Evolutionary conservation across 2,888 invertebrate species (phyloP).

Genomic region (Clepsis dumicolana): DNA sequence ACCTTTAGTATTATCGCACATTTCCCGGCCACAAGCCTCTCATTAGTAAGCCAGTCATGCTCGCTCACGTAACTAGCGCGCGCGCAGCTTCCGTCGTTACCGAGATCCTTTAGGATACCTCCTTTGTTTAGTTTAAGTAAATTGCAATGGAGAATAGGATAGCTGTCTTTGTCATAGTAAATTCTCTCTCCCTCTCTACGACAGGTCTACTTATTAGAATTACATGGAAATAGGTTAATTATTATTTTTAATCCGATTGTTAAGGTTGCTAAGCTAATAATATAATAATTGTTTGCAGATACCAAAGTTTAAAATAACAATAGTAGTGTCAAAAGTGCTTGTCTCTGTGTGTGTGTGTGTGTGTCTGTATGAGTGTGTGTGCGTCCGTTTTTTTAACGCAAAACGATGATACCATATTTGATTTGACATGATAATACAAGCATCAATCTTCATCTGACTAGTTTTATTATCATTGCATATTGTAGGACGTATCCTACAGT

Average conservation of each 20-base stretch:
- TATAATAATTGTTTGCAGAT: too few species aligned
- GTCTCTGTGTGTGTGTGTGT: too few species aligned
- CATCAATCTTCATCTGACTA: not conserved
- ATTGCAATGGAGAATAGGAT: not conserved
- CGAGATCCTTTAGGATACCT: slow-evolving; percentile 20
- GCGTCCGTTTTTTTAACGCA: not conserved
- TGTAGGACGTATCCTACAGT: too few species aligned
- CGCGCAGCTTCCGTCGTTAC: slow-evolving; percentile 49
- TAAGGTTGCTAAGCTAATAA: too few species aligned
- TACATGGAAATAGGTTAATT: too few species aligned
- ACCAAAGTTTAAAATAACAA: too few species aligned
- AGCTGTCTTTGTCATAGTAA: not conserved
- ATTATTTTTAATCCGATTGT: too few species aligned
- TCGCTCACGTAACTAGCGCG: not conserved
- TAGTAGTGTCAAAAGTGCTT: too few species aligned
- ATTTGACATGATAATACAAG: too few species aligned
- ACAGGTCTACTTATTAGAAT: too few species aligned
- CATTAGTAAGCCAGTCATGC: slow-evolving; percentile 16
- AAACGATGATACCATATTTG: not conserved
- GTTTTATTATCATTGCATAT: not conserved
- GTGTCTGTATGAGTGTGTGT: too few species aligned
- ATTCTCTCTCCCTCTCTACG: too few species aligned
- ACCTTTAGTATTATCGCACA: not conserved
- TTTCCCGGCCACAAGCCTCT: not conserved
- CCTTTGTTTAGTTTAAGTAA: slow-evolving; percentile 9